Evolutionary conservation across 2,888 invertebrate genomes (phyloP), one percentile per base, ranked within the genome.

Genomic region (Flabesymbios commensalis): DNA sequence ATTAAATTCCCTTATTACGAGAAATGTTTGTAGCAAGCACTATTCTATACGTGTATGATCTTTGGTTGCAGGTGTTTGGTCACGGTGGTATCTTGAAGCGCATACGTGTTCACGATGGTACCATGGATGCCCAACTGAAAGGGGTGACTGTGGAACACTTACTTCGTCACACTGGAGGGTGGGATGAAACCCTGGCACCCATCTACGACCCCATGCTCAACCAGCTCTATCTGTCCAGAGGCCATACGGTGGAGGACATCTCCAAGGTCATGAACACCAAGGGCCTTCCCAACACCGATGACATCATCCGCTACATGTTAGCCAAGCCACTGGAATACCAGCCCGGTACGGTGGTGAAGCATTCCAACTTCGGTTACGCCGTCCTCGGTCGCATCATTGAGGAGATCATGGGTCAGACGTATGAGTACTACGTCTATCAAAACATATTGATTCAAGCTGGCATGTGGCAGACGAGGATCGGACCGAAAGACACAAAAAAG

Each of bases 401-500:
- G 65, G 70, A 72, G 49, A 71, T 69, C 0, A 63, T 73, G 1
- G 71, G 62, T 29, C 56, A 61, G 36, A 59, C 62, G 17, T 76
- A 78, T 58, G 72, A 73, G 26, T 65, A 68, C 28, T 77, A 71
- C 47, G 74, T 78, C 2, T 54, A 70, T 2, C 60, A 68, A 42
- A 52, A 58, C 32, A 65, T 73, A 31, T 59, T 74, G 17, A 57
- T 58, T n/a, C 76, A 75, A 1, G 75, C 76, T 58, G 79, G 79
- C 5, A 78, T 79, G 78, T 75, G 77, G 77, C 75, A 77, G 60
- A 79, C 79, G 0, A 63, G 72, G 42, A 63, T 76, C 4, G 74
- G 75, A 2, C 59, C 68, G n/a, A 10, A 29, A 14, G 17, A 19
- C n/a, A 17, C 36, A 19, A 29, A 51, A 5, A 45, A 32, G 4